Base-by-base conservation (phyloP, 2,797 vertebrate species). In the Neosalanx taihuensis region DNA sequence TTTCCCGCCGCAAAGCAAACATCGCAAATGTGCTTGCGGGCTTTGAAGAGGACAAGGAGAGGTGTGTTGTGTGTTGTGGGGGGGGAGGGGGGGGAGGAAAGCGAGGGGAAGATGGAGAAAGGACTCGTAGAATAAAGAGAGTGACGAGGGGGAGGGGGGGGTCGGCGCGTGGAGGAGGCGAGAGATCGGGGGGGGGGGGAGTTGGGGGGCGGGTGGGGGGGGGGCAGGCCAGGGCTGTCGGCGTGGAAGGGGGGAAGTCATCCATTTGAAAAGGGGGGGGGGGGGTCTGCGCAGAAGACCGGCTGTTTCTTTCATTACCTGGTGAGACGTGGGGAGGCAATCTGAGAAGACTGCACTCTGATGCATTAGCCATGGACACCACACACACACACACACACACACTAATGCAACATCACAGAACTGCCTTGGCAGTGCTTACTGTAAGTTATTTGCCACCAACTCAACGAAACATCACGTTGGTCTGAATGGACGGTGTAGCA, bases 281-380 rank as follows among this genome's bases (percentile, higher is more conserved):
- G 61, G 71, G 77, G 23, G 23, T 26, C 78, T 71, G 77, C 73
- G 83, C 73, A 76, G 73, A 80, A 62, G 46, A 83, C 81, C 76
- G 78, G 81, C 77, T n/a, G 68, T 78, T 77, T 75, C 83, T 82
- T 80, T 83, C 84, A 82, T 85, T 75, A 84, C 79, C 77, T 84
- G 81, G 82, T 81, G 84, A 83, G 81, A 76, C 74, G 66, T 72
- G 70, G 59, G n/a, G 76, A 77, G 68, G 63, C 78, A 73, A 79
- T 75, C 67, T 69, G 73, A 82, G 76, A 75, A 75, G 65, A 67
- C 62, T 23, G n/a, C 33, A 37, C 31, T 20, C 35, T 41, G 33
- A 23, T 64, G 33, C 33, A 64, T 23, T 41, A 41, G 33, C 33
- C 33, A 64, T 41, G n/a, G 62, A 35, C 35, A 41, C 58, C 20